Evolutionary conservation across 2,888 invertebrate species (phyloP).

Genomic region (Leptogaster cylindrica): DNA sequence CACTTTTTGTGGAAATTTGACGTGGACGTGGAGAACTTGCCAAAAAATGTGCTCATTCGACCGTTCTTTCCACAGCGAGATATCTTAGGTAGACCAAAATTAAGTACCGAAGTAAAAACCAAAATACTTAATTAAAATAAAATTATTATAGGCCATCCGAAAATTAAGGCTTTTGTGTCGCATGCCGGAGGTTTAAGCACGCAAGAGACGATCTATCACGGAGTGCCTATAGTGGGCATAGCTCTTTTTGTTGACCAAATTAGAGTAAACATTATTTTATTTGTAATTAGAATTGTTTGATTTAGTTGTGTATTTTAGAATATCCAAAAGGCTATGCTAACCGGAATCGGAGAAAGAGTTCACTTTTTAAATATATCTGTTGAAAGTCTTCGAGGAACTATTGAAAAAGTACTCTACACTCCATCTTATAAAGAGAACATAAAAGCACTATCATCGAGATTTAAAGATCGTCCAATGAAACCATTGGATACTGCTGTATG

Average conservation of each 20-base stretch:
- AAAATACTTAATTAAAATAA: background rate
- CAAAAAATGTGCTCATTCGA: slow-evolving; percentile 61
- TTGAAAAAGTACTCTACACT: slow-evolving; percentile 47
- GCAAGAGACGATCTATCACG: slow-evolving; percentile 55
- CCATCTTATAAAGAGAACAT: slow-evolving; percentile 52
- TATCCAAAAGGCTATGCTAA: background rate
- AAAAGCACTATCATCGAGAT: slow-evolving; percentile 59
- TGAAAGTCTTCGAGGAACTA: slow-evolving; percentile 43
- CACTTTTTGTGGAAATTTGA: slow-evolving; percentile 60
- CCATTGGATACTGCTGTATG: slow-evolving; percentile 66
- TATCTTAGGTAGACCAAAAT: slow-evolving; percentile 62
- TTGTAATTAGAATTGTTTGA: background rate
- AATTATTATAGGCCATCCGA: slow-evolving; percentile 50
- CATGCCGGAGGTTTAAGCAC: slow-evolving; percentile 56
- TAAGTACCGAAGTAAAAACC: background rate
- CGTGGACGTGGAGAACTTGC: slow-evolving; percentile 48
- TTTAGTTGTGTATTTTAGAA: slow-evolving; percentile 26
- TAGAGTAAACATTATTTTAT: slow-evolving; percentile 39
- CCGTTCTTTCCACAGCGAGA: slow-evolving; percentile 65
- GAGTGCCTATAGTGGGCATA: slow-evolving; percentile 55
- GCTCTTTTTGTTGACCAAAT: slow-evolving; percentile 55
- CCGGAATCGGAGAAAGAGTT: slow-evolving; percentile 13
- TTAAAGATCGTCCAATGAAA: slow-evolving; percentile 63
- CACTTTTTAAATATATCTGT: slow-evolving; percentile 16
- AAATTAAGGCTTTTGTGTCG: slow-evolving; percentile 53